Base-by-base conservation (phyloP, 2,888 invertebrate genomes). In the Leptopilina syphax region DNA sequence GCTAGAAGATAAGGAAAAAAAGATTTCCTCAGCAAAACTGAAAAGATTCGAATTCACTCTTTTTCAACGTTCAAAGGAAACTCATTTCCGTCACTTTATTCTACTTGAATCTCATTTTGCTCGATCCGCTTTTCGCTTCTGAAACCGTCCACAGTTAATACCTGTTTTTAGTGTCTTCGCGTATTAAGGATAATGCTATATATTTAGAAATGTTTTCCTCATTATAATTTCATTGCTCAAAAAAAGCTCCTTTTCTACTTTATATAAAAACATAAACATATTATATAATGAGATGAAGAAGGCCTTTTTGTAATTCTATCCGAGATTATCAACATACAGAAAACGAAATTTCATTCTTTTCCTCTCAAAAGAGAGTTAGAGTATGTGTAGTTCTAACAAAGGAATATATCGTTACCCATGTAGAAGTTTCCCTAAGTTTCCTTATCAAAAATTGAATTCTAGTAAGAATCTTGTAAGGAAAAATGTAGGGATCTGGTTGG, bases 31-130 rank as follows among this genome's bases (percentile, higher is more conserved):
- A 34, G 3, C n/a, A 41, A 73, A 73, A 41, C 34, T 73, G 34
- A 73, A 73, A 73, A 73, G n/a, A 57, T 57, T 57, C 34, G 34
- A 34, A 57, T 73, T 73, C 57, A 73, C 57, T 73, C n/a, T 54
- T 57, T 44, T 57, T 57, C 34, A 73, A n/a, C 34, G n/a, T 41
- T 73, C 57, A 73, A 73, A 73, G 57, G 41, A 73, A 73, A 73
- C 73, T 73, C 34, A 73, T 73, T 73, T 73, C 57, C 73, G 57
- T 73, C 57, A 73, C 73, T 73, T 57, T 73, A 57, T 73, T 73
- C 73, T 73, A 34, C 73, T 73, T 41, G 73, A 57, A 73, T 73
- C 57, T 57, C 73, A 73, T 73, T 57, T 41, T 34, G n/a, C 54
- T 41, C 57, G 73, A 73, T 73, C n/a, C 54, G 57, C 73, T 27